Percentiles rank a stretch among this genome's conserved stretches.
Evolutionary conservation across 2,888 invertebrate species (phyloP).

Genomic region (Drosophila picticornis): DNA sequence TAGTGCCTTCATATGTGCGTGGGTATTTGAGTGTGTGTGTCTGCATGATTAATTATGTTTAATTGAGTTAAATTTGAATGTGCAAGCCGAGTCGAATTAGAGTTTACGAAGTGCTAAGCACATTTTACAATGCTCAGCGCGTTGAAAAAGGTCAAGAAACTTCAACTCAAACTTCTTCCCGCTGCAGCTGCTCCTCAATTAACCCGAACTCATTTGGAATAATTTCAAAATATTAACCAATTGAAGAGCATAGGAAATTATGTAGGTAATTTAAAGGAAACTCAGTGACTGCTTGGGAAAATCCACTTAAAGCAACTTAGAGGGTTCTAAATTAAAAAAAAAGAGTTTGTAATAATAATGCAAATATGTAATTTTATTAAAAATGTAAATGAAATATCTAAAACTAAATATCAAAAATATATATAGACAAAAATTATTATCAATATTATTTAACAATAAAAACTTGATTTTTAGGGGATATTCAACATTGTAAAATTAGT

Average conservation of each 20-base stretch:
- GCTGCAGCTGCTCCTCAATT: constrained; percentile 50
- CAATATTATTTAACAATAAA: not conserved
- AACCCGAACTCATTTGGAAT: constrained; percentile 74
- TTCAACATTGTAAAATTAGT: not conserved
- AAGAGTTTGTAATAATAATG: constrained; percentile 2
- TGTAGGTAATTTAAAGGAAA: constrained; percentile 26
- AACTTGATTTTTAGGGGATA: not conserved
- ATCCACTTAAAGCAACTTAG: constrained; percentile 38
- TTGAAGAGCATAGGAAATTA: constrained; percentile 62
- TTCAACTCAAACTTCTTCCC: constrained; percentile 29
- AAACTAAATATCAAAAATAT: constrained; percentile 1
- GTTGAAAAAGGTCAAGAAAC: constrained; percentile 68
- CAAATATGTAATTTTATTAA: constrained; percentile 3
- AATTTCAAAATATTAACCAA: constrained; percentile 74
- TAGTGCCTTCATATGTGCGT: constrained; percentile 4
- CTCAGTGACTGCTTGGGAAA: constrained; percentile 44
- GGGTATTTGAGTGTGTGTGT: constrained; percentile 28
- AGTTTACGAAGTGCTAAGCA: constrained; percentile 65
- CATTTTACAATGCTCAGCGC: constrained; percentile 29
- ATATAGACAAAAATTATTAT: too few relatives aligned
- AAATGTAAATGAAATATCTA: not conserved
- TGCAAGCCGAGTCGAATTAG: constrained; percentile 38
- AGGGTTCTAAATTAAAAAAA: constrained; percentile 14
- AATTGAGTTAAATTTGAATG: constrained; percentile 68
- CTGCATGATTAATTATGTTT: constrained; percentile 65